Base-by-base conservation (phyloP, 1,140 invertebrate genomes). In the Ptiloglossa arizonensis region DNA sequence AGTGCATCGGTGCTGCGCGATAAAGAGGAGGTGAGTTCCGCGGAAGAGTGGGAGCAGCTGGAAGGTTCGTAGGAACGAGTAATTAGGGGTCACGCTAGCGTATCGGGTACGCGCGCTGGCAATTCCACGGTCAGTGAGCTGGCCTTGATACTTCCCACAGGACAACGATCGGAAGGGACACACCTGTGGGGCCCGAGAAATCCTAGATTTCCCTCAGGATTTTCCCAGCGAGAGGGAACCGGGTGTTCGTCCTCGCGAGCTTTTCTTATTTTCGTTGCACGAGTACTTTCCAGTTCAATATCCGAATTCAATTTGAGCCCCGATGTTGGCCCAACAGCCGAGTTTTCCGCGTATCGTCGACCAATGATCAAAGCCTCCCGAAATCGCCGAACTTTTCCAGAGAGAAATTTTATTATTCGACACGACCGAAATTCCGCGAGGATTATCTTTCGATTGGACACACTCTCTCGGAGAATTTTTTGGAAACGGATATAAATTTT, bases 121-220 rank as follows among this genome's bases (percentile, higher is more conserved):
- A 81, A 85, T 83, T 77, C 64, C 63, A 78, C 64, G 66, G 57
- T 64, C 68, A 83, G 66, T 32, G 70, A 75, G 57, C 44, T 32
- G 32, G 15, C 60, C 24, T 27, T 77, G 70, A 50, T 70, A 50
- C 63, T 81, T 64, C 60, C 57, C 27, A 32, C 32, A 19, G 63
- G 63, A 60, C 62, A 83, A 84, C 76, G 68, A 83, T 80, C 67
- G 6, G 48, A 11, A 35, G 27, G 66, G 77, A 35, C 57, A 54
- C 64, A 70, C 54, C 59, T 60, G 50, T 22, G 46, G 19, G 63
- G 38, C 56, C 41, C n/a, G 44, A 75, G 67, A 76, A 85, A 86
- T 79, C 67, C 60, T 64, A 85, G 82, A 86, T 86, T 86, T 86
- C 83, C 82, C 79, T 50, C 44, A 66, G 83, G 74, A 79, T 72